These are phyloP conservation scores for Florisuga fusca DNA, from an alignment of 2,797 vertebrate species.

Conservation along the genomic window DNA sequence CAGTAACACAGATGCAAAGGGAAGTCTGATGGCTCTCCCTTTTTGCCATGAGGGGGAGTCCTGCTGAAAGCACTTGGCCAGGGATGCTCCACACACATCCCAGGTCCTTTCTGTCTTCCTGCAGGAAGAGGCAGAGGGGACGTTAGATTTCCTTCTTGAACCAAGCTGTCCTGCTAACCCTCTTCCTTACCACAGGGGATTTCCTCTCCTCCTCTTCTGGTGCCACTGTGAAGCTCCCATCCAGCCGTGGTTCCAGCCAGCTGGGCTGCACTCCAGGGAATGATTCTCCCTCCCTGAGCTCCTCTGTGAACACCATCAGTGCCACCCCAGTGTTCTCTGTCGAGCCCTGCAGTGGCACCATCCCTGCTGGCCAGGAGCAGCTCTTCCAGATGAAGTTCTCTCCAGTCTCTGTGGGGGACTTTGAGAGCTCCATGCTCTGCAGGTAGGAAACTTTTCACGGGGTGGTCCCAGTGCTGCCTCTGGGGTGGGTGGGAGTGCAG, in stretches of 20 bases:
- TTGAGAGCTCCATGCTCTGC: conserved; percentile 85
- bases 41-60: background rate
- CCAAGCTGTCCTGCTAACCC: background rate
- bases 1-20: background rate
- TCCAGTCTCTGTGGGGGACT: conserved; percentile 81
- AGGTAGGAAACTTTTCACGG: conserved; percentile 78
- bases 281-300: conserved; percentile 38
- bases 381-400: conserved; percentile 84
- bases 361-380: conserved; percentile 78
- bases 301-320: conserved; percentile 6
- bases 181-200: background rate
- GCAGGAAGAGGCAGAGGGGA: background rate
- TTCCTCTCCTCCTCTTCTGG: background rate
- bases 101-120: background rate
- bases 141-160: background rate
- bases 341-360: conserved; percentile 80
- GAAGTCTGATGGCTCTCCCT: background rate
- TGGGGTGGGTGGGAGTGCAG: background rate
- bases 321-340: conserved; percentile 75
- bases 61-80: background rate
- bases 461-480: background rate
- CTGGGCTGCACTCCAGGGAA: conserved; percentile 61
- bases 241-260: background rate
- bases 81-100: background rate
- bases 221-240: background rate